Conservation (phyloP, 30 jellyfish, hydroid and myxozoan species). For the Rhopilema esculentum region DNA sequence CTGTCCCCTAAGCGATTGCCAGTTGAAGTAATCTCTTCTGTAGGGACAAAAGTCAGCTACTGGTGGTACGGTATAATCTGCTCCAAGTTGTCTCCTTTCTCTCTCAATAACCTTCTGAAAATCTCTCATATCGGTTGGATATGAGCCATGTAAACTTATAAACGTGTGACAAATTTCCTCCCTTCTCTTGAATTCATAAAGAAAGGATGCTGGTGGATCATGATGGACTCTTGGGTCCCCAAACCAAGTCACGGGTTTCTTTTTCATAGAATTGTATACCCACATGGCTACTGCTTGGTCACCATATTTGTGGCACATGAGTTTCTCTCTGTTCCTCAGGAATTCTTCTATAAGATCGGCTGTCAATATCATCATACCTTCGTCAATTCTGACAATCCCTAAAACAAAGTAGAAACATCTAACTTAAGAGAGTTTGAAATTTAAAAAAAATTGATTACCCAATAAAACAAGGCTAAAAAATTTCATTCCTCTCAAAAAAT, state of each 20-base stretch:
- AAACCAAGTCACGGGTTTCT: constrained; percentile 77
- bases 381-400: constrained; percentile 85
- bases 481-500: too few relatives aligned
- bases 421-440: too few relatives aligned
- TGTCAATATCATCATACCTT: constrained; percentile 84
- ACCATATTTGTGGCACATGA: constrained; percentile 76
- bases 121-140: constrained; percentile 74
- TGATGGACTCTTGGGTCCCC: constrained; percentile 81
- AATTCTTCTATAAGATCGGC: constrained; percentile 75
- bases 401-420: constrained; percentile 2
- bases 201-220: constrained; percentile 84
- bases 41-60: constrained; percentile 75
- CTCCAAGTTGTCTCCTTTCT: constrained; percentile 50
- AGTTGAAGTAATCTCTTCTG: constrained; percentile 62
- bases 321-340: constrained; percentile 40
- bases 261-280: constrained; percentile 78
- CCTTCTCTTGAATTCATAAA: constrained; percentile 55
- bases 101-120: constrained; percentile 48
- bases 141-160: constrained; percentile 80
- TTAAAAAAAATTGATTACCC: too few relatives aligned
- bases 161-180: constrained; percentile 84
- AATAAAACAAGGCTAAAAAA: too few relatives aligned
- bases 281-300: constrained; percentile 96
- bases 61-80: constrained; percentile 65
- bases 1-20: constrained; percentile 58